Percentiles rank a stretch among this genome's conserved stretches.
These are phyloP conservation scores for Protonibea diacanthus DNA, from an alignment of 2,797 vertebrate genomes.

Conservation along the genomic window DNA sequence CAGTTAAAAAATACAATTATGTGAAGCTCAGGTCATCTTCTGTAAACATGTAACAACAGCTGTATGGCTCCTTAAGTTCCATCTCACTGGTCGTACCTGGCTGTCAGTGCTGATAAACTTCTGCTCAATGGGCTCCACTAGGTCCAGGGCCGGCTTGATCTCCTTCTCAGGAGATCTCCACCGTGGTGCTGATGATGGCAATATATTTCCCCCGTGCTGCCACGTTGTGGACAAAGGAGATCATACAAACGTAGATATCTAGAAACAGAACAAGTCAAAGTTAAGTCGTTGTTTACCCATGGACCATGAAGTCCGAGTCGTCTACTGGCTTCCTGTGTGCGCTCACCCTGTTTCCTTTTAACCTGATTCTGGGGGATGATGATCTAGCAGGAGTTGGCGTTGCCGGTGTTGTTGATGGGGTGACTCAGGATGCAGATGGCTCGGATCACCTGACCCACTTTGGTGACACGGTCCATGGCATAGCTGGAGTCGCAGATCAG, in stretches of 20 bases:
- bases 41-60: not conserved
- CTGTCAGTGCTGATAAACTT: constrained; percentile 95
- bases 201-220: constrained; percentile 95
- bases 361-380: constrained; percentile 99
- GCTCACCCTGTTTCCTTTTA: constrained; percentile 94
- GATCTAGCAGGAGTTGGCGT: constrained; percentile 97
- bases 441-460: constrained; percentile 94
- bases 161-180: constrained; percentile 96
- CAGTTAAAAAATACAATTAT: not conserved
- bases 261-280: constrained; percentile 13
- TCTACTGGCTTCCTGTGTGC: not conserved
- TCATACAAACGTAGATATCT: constrained; percentile 99
- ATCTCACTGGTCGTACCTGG: constrained; percentile 85
- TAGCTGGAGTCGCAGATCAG: constrained; percentile 99
- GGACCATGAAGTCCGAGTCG: not conserved
- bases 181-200: constrained; percentile 95
- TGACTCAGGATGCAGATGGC: constrained; percentile 95
- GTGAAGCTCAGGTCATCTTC: not conserved
- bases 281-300: no score
- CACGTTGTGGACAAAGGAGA: constrained; percentile 96
- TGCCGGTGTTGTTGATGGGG: constrained; percentile 91
- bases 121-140: constrained; percentile 95
- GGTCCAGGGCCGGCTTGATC: constrained; percentile 92
- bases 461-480: constrained; percentile 83
- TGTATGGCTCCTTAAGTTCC: not conserved